These are phyloP conservation scores for Morinoia aosen DNA, from an alignment of 2,888 invertebrate genomes.

Conservation along the genomic window DNA sequence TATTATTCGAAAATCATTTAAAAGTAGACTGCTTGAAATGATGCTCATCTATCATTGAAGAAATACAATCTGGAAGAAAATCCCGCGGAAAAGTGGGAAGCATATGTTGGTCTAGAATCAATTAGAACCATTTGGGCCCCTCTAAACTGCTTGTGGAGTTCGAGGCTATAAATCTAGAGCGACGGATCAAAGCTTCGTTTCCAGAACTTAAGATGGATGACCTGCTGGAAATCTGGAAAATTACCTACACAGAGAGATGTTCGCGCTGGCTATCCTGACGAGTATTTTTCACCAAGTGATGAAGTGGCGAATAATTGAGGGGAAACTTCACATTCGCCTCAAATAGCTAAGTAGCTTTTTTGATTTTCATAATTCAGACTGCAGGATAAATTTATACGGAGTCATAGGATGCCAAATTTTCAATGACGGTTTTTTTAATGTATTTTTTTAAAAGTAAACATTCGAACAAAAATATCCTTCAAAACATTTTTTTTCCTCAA, in stretches of 20 bases:
- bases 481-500: too few relatives aligned
- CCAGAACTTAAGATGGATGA: constrained; percentile 56
- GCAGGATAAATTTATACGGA: background rate
- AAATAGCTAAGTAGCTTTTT: background rate
- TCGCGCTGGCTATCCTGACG: background rate
- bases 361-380: background rate
- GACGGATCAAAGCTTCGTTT: constrained; percentile 56
- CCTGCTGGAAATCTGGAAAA: constrained; percentile 50
- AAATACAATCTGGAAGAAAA: constrained; percentile 30
- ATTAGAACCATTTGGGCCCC: constrained; percentile 52
- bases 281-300: background rate
- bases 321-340: background rate
- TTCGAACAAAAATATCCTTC: too few relatives aligned
- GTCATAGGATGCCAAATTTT: background rate
- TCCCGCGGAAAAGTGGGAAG: constrained; percentile 6
- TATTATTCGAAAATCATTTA: background rate
- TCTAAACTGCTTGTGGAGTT: constrained; percentile 54
- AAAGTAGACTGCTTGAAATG: background rate
- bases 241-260: constrained; percentile 42
- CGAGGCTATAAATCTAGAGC: constrained; percentile 39
- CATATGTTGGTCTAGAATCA: constrained; percentile 52
- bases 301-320: background rate
- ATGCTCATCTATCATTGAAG: background rate
- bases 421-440: background rate
- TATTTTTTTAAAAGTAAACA: too few relatives aligned